Percentiles rank a stretch among this genome's conserved stretches.
Conservation (phyloP, 2,113 vertebrate species). For the Cairina moschata region DNA sequence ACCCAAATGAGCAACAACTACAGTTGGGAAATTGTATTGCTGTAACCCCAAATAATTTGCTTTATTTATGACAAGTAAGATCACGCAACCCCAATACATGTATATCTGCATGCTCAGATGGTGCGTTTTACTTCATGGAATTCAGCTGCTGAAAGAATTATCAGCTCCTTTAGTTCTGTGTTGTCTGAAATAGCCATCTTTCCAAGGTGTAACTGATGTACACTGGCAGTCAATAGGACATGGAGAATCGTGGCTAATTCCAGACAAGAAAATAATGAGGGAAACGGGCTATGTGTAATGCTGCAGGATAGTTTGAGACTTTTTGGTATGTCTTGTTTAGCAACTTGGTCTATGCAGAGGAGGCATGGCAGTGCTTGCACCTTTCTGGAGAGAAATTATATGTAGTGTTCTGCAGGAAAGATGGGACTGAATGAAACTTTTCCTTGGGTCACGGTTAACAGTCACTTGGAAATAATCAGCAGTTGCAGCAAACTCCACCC, state of each 20-base stretch:
- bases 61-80: neutral
- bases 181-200: neutral
- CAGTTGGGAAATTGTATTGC: neutral
- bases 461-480: neutral
- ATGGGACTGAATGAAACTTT: neutral
- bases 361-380: neutral
- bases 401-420: neutral
- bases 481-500: neutral
- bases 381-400: neutral
- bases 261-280: neutral
- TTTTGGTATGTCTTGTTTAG: neutral
- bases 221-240: neutral
- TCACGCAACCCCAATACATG: neutral
- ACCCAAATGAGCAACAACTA: neutral
- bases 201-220: neutral
- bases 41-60: neutral
- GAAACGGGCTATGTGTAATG: neutral
- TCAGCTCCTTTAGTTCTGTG: neutral
- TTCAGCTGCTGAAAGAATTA: neutral
- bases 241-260: neutral
- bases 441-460: neutral
- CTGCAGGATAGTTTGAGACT: neutral
- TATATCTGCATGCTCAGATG: neutral
- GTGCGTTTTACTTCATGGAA: neutral
- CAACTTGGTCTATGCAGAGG: fast-evolving